phyloP scores from a whole-genome alignment of 2,888 invertebrate genomes.

The Cryptus viduatorius region DNA sequence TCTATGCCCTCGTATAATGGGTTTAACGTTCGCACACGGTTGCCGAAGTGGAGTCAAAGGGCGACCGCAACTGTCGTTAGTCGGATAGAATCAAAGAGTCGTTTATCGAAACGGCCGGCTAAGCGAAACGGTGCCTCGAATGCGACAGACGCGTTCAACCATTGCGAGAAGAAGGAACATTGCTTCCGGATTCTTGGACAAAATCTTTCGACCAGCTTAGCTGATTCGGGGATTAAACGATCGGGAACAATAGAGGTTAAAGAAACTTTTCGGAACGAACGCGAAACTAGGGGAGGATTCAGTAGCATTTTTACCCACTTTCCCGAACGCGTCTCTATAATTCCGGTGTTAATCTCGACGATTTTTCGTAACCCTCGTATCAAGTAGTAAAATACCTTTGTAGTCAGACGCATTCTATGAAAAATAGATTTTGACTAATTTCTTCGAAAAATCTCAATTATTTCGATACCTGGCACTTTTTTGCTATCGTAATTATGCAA shows the following conservation, averaged over 20 bases:
- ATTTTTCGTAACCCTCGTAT: background rate
- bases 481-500: no score
- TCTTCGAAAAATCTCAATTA: background rate
- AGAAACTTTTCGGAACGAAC: slow-evolving; percentile 51
- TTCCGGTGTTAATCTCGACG: background rate
- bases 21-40: background rate
- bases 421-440: background rate
- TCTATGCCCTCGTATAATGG: slow-evolving; percentile 28
- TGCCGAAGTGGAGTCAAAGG: slow-evolving; percentile 12
- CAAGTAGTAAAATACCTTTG: slow-evolving; percentile 31
- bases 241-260: slow-evolving; percentile 22
- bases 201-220: slow-evolving; percentile 68
- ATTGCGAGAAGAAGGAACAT: slow-evolving; percentile 28
- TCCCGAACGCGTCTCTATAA: background rate
- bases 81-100: slow-evolving; percentile 67
- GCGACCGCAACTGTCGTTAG: slow-evolving; percentile 25
- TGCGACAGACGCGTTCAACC: slow-evolving; percentile 61
- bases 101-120: slow-evolving; percentile 69
- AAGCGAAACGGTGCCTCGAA: slow-evolving; percentile 56
- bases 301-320: background rate
- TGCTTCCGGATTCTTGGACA: slow-evolving; percentile 19
- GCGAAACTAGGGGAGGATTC: background rate
- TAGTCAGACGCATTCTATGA: slow-evolving; percentile 9
- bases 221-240: slow-evolving; percentile 69
- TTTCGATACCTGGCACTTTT: background rate